Base-by-base conservation (phyloP, 2,888 invertebrate genomes). In the Tillus elongatus region DNA sequence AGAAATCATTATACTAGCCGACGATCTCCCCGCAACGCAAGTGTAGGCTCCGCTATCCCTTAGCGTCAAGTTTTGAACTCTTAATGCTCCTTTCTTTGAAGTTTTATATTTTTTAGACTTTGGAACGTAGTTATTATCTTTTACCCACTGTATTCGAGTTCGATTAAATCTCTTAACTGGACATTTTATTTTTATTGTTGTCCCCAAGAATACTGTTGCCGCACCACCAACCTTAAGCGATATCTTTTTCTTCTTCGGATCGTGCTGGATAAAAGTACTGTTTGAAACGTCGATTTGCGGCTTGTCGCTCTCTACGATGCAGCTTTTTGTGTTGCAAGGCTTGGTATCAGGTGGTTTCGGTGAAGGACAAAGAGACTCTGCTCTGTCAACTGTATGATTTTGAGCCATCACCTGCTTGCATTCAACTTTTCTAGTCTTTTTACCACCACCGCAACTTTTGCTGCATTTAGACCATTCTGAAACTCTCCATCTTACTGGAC, bases 351-450 rank as follows among this genome's bases (percentile, higher is more conserved):
- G 73, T 0, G 92, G 90, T 36, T 79, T 79, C 0, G 79, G 79
- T 1, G 77, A 69, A 9, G 82, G 78, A 61, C 89, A 89, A 59
- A 84, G 79, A 0, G 78, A 72, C 13, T 82, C 74, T 1, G 82
- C 80, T 10, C 87, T 73, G 50, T 84, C 82, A 37, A 89, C 82
- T 50, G 85, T 82, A 60, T 87, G 87, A n/a, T 91, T 91, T 58
- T 90, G 86, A 0, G 90, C 88, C 80, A 91, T 86, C 44, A 88
- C 79, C 67, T 93, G 91, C 58, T 91, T 89, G 64, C 97, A 97
- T 47, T 81, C 78, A 43, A 81, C 80, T 68, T 78, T 75, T 48
- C 96, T 75, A 35, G 79, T 82, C 62, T 93, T 91, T 35, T 85
- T 70, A 0, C 96, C 96, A 9, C 86, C 87, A 0, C 92, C 93